phyloP scores from a whole-genome alignment of 2,888 invertebrate species.

The Parnassius smintheus region DNA sequence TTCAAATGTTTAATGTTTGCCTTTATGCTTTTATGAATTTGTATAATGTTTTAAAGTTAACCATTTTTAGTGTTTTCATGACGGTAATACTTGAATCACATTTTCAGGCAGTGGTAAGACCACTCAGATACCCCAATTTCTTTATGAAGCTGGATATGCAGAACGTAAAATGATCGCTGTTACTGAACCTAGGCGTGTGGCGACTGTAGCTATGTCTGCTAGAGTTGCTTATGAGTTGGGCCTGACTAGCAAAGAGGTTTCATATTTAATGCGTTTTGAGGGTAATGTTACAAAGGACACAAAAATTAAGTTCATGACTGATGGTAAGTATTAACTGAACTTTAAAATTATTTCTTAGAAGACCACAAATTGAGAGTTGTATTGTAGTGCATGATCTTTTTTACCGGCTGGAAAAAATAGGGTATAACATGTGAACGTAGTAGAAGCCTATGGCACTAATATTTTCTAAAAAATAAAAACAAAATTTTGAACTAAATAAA shows the following conservation, averaged over 20 bases:
- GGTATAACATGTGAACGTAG: too few species aligned
- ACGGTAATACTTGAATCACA: slow-evolving; percentile 6
- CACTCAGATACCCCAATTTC: slow-evolving; percentile 98
- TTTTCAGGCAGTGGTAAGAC: slow-evolving; percentile 93
- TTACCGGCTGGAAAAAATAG: too few species aligned
- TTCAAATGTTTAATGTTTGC: too few species aligned
- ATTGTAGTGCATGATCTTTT: too few species aligned
- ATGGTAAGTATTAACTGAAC: slow-evolving; percentile 74
- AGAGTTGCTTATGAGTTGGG: slow-evolving; percentile 96
- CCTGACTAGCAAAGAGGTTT: slow-evolving; percentile 86
- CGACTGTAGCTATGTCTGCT: slow-evolving; percentile 97
- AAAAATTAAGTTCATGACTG: slow-evolving; percentile 99
- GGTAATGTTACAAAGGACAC: slow-evolving; percentile 94
- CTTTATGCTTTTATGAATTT: too few species aligned
- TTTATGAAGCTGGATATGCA: slow-evolving; percentile 98
- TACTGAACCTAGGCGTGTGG: slow-evolving; percentile 98
- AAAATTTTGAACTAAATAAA: too few species aligned
- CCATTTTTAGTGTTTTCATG: background rate
- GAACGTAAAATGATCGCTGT: slow-evolving; percentile 91
- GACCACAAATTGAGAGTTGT: too few species aligned
- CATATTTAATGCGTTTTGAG: slow-evolving; percentile 97
- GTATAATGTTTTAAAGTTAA: too few species aligned
- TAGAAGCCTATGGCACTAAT: too few species aligned
- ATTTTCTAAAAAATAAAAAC: too few species aligned
- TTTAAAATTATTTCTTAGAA: background rate